Evolutionary conservation across 2,797 vertebrate species (phyloP), one percentile per base, ranked within the genome.

Genomic region (Oreortyx pictus): DNA sequence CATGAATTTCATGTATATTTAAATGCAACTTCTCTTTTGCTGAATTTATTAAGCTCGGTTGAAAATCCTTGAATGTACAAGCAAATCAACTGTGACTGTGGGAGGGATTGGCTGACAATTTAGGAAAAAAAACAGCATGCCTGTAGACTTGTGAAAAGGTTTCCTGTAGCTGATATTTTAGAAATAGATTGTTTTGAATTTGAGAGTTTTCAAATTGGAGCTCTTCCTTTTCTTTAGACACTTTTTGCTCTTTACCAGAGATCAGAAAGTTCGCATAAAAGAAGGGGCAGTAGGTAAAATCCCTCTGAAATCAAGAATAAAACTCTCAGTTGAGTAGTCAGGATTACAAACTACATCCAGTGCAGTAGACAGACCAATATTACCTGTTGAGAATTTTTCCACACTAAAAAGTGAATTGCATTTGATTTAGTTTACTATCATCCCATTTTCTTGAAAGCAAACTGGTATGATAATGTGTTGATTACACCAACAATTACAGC

Each of bases 31-130:
- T 87, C 20, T 87, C 71, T 92, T 86, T 85, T 75, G 8, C 57
- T 82, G 84, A 85, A 85, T 87, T 81, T 79, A 94, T 95, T 86
- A 89, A 94, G 50, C 80, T 86, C 76, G 92, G 76, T 83, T 88
- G 89, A 94, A 94, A 93, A 85, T 94, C 83, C 60, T 81, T 86
- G 46, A 91, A 61, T 61, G 64, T 86, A 49, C 60, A 92, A 90
- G 39, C 62, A 91, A 89, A 89, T 86, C 43, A 86, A 24, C 73
- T 91, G 56, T 88, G 82, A 81, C 87, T 76, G 33, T 87, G 52
- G 44, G 59, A 88, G 84, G 59, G 44, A 59, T 13, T 72, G 54
- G 44, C 37, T 88, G 73, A 61, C 70, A 86, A 86, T 88, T 88
- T 70, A 76, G 14, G 22, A 65, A 86, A 84, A 59, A 57, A 33